Conservation (phyloP, 2,888 invertebrate species). For the Anorthoa munda region DNA sequence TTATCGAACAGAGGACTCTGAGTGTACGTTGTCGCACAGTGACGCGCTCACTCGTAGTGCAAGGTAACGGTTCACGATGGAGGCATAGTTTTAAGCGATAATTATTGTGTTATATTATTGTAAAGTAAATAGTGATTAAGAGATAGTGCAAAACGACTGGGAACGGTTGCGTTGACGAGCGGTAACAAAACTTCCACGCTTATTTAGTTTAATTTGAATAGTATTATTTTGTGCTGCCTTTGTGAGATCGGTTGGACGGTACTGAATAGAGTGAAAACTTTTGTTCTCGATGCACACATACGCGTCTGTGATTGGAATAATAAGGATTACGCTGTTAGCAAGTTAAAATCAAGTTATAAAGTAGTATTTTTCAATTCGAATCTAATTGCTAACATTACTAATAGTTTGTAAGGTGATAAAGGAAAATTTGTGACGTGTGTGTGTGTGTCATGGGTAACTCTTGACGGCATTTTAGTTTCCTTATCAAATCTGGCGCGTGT, state of each 20-base stretch:
- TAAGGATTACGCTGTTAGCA: conserved; percentile 52
- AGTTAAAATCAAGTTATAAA: conserved; percentile 42
- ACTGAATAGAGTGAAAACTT: conserved; percentile 58
- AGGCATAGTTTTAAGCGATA: conserved; percentile 86
- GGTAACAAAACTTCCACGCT: conserved; percentile 69
- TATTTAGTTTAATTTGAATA: conserved; percentile 71
- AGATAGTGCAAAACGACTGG: conserved; percentile 90
- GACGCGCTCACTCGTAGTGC: conserved; percentile 75
- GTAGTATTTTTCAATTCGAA: conserved; percentile 56
- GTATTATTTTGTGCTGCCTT: conserved; percentile 72
- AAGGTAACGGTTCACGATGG: conserved; percentile 81
- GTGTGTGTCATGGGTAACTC: conserved; percentile 70
- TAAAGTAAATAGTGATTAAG: conserved; percentile 86
- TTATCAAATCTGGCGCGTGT: conserved; percentile 77
- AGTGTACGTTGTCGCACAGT: conserved; percentile 76
- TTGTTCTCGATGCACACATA: conserved; percentile 58
- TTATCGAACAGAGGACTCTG: conserved; percentile 83
- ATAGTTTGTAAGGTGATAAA: conserved; percentile 63
- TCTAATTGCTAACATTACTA: conserved; percentile 63
- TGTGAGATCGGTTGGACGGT: conserved; percentile 70
- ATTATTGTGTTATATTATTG: conserved; percentile 88
- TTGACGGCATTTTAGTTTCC: conserved; percentile 73
- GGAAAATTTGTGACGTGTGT: conserved; percentile 67
- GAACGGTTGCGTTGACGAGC: conserved; percentile 85
- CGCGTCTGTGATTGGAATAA: conserved; percentile 43